A percentile compares a stretch with the other conserved stretches of the same genome.
Conservation (phyloP, 2,113 vertebrate species). For the Tyrannus savana region DNA sequence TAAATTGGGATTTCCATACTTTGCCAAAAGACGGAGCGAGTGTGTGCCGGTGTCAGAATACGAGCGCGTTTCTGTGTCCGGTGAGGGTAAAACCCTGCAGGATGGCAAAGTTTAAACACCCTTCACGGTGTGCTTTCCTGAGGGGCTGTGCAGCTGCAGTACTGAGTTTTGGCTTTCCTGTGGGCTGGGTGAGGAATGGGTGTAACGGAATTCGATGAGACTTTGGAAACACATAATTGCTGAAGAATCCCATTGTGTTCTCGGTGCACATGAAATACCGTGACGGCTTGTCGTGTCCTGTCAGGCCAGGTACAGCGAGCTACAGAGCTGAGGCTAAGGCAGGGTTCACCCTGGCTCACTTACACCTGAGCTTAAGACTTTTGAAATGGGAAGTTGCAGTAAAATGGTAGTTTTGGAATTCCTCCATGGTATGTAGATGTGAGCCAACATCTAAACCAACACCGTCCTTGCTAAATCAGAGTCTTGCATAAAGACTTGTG, state of each 20-base stretch:
- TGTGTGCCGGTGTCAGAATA: not conserved
- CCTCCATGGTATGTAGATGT: slow-evolving; percentile 2
- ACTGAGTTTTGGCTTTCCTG: not conserved
- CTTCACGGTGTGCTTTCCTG: not conserved
- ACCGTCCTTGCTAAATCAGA: not conserved
- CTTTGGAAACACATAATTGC: not conserved
- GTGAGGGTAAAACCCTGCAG: not conserved
- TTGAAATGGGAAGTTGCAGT: slow-evolving; percentile 13
- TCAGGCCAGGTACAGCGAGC: not conserved
- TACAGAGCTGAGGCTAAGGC: not conserved
- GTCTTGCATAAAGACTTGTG: slow-evolving; percentile 41
- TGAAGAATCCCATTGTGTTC: not conserved
- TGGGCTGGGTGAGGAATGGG: not conserved
- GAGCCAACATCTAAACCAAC: not conserved
- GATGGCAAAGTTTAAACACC: not conserved
- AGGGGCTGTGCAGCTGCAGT: not conserved
- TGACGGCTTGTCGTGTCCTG: not conserved
- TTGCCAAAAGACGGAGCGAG: not conserved
- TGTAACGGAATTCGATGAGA: not conserved
- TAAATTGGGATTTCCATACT: not conserved
- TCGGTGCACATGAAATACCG: fast-evolving
- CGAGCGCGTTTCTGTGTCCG: fast-evolving
- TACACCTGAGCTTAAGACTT: not conserved
- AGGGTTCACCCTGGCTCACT: not conserved
- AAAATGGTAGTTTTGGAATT: slow-evolving; percentile 39